A percentile compares a stretch with the other conserved stretches of the same genome.
Conservation (phyloP, 2,888 invertebrate species). For the Peribatodes rhomboidaria region DNA sequence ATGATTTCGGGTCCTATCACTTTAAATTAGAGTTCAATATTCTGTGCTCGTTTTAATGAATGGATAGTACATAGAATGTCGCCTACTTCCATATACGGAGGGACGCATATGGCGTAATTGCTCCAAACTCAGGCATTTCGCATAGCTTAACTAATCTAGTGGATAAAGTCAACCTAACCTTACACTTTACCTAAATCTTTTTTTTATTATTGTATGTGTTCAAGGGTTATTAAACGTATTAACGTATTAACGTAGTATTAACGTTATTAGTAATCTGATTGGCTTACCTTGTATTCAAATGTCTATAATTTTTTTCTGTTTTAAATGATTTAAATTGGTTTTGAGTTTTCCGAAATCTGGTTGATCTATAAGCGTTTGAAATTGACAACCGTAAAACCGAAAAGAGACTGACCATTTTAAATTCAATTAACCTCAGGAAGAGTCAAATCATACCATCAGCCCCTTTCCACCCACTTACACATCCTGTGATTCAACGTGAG, state of each 20-base stretch:
- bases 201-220: not conserved
- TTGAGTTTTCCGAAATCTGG: no score
- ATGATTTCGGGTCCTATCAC: slow-evolving; percentile 23
- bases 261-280: no score
- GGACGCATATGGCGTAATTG: slow-evolving; percentile 60
- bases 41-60: slow-evolving; percentile 23
- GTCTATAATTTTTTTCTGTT: no score
- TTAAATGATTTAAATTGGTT: no score
- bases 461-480: slow-evolving; percentile 39
- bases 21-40: slow-evolving; percentile 38
- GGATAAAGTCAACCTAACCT: slow-evolving; percentile 32
- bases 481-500: slow-evolving; percentile 35
- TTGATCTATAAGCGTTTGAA: no score
- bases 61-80: slow-evolving; percentile 47
- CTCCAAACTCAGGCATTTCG: slow-evolving; percentile 44
- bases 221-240: no score
- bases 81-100: slow-evolving; percentile 46
- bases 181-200: not conserved
- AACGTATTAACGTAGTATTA: no score
- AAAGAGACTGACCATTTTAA: not conserved
- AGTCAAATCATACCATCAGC: slow-evolving; percentile 11
- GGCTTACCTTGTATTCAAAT: no score
- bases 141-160: slow-evolving; percentile 44
- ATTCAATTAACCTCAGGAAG: slow-evolving; percentile 23
- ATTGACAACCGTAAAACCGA: not conserved